A percentile compares a stretch with the other conserved stretches of the same genome.
Conservation (phyloP, 1,140 invertebrate species). For the Manduca sexta region DNA sequence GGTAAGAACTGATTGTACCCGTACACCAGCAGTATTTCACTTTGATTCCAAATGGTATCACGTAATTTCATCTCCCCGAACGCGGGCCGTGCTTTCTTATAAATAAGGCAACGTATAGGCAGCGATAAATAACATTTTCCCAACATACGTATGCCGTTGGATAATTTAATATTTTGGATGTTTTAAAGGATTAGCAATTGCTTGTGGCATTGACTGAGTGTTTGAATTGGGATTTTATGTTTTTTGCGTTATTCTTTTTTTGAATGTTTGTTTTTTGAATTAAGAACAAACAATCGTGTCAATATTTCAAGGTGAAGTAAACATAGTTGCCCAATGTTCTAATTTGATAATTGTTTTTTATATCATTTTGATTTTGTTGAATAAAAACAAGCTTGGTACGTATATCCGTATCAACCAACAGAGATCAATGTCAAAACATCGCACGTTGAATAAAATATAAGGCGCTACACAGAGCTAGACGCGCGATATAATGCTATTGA, state of each 20-base stretch:
- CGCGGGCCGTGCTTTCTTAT: constrained; percentile 59
- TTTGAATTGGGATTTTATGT: too few relatives aligned
- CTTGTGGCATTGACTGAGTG: constrained; percentile 31
- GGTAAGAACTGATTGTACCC: constrained; percentile 18
- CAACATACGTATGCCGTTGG: constrained; percentile 44
- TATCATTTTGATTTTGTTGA: too few relatives aligned
- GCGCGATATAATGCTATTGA: constrained; percentile 67
- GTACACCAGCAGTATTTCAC: constrained; percentile 47
- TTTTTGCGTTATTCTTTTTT: too few relatives aligned
- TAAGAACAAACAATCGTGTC: too few relatives aligned
- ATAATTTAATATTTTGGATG: constrained; percentile 60
- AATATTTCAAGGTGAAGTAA: too few relatives aligned
- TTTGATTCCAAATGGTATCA: constrained; percentile 67
- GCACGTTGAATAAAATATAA: constrained; percentile 68
- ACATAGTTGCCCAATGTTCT: too few relatives aligned
- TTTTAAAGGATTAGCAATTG: constrained; percentile 37
- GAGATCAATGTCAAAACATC: constrained; percentile 60
- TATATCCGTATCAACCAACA: constrained; percentile 11
- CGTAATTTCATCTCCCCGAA: constrained; percentile 66
- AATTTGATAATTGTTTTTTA: too few relatives aligned
- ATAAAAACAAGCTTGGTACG: too few relatives aligned
- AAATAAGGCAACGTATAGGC: constrained; percentile 69
- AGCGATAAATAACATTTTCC: constrained; percentile 60
- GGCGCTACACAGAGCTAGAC: constrained; percentile 31
- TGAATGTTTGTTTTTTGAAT: too few relatives aligned